Evolutionary conservation across 2,888 invertebrate species (phyloP).

Genomic region (Spilarctia lutea): DNA sequence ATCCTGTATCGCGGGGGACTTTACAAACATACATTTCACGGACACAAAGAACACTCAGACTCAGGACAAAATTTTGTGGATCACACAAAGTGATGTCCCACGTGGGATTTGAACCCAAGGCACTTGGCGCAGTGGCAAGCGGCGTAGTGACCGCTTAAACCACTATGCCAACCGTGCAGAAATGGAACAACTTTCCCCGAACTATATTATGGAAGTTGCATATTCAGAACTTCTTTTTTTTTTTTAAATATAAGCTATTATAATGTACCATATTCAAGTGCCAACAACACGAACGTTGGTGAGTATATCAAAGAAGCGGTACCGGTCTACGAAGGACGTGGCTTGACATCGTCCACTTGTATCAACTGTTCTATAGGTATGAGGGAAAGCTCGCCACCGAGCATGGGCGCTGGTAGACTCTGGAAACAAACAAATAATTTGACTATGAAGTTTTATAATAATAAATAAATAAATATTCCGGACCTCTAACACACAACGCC

Average conservation of each 20-base stretch:
- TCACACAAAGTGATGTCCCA: too few species aligned
- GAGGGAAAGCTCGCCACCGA: slow-evolving; percentile 93
- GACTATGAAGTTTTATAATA: too few species aligned
- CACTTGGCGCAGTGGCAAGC: too few species aligned
- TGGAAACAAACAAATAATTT: slow-evolving; percentile 55
- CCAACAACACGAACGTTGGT: slow-evolving; percentile 5
- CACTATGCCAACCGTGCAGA: too few species aligned
- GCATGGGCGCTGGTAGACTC: slow-evolving; percentile 88
- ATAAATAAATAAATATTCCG: too few species aligned
- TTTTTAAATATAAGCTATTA: not conserved
- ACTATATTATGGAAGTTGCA: not conserved
- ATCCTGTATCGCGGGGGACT: too few species aligned
- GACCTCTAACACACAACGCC: too few species aligned
- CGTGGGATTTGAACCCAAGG: too few species aligned
- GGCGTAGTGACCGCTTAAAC: too few species aligned
- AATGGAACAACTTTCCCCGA: not conserved
- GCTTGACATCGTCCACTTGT: slow-evolving; percentile 89
- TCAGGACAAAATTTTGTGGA: too few species aligned
- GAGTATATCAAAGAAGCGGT: slow-evolving; percentile 29
- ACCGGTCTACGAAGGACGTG: slow-evolving; percentile 60
- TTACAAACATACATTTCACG: too few species aligned
- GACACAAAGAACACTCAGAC: too few species aligned
- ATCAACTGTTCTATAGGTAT: slow-evolving; percentile 94
- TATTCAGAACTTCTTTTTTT: not conserved
- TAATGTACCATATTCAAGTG: slow-evolving; percentile 12